Evolutionary conservation across 1,140 invertebrate species (phyloP).

Genomic region (Apis mellifera): Amel_HAv3.1 CM009942.2:1274001-1274500

Average conservation of each 20-base stretch:
- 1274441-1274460: slow-evolving; percentile 66
- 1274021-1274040: too few relatives aligned
- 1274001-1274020: too few relatives aligned
- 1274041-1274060: too few relatives aligned
- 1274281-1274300: slow-evolving; percentile 5
- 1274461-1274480: slow-evolving; percentile 68
- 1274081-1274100: too few relatives aligned
- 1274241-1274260: background rate
- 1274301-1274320: slow-evolving; percentile 1
- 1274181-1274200: background rate
- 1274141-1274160: background rate
- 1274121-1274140: too few relatives aligned
- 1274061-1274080: too few relatives aligned
- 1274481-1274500: slow-evolving; percentile 70
- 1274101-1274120: too few relatives aligned
- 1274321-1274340: slow-evolving; percentile 34
- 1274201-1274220: background rate
- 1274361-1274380: slow-evolving; percentile 33
- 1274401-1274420: slow-evolving; percentile 53
- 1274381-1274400: slow-evolving; percentile 55
- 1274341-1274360: slow-evolving; percentile 24
- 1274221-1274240: background rate
- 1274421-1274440: slow-evolving; percentile 69
- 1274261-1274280: slow-evolving; percentile 8
- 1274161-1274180: too few relatives aligned